Evolutionary conservation across 2,797 vertebrate species (phyloP), one percentile per base, ranked within the genome.

Genomic region (Oreochromis grahami): DNA sequence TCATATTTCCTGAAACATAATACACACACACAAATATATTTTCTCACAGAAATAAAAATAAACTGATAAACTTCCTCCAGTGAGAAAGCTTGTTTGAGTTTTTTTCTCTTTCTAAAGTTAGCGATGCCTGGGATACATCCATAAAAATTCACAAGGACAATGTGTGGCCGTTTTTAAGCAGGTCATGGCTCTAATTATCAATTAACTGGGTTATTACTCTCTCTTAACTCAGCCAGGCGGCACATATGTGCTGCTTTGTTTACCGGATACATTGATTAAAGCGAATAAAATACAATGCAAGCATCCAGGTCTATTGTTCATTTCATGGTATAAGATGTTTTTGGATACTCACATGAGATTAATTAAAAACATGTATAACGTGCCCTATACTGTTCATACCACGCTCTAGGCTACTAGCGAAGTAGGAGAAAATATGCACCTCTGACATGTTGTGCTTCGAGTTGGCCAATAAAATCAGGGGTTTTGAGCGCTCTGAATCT

Each of bases 201-300:
- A 91, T 92, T 94, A 91, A 91, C 80, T 88, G 76, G 77, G 85
- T 93, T 92, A 90, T 93, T 92, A 87, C 84, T 93, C 80, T 85
- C 81, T 85, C 77, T 92, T 78, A 88, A 80, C 84, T 80, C 60
- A 88, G 84, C 74, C 85, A 90, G 77, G 77, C 79, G 72, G 81
- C 85, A 86, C 93, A 94, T 86, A 93, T 87, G 87, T 89, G 86
- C 90, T 84, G 84, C 77, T 88, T 76, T 82, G 76, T 80, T 50
- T 82, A 63, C 76, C 82, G 32, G 81, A 85, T 8, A 26, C 63
- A 88, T 91, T 90, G 78, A 94, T 93, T 86, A 83, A 38, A 78
- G 86, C 85, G 80, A 81, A 92, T 92, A 91, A 95, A 93, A 86
- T 32, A 43, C 70, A 81, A 80, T 51, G 82, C 72, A 86, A 81